Evolutionary conservation across 2,888 invertebrate genomes (phyloP).

Genomic region (Tetheella fluctuosa): DNA sequence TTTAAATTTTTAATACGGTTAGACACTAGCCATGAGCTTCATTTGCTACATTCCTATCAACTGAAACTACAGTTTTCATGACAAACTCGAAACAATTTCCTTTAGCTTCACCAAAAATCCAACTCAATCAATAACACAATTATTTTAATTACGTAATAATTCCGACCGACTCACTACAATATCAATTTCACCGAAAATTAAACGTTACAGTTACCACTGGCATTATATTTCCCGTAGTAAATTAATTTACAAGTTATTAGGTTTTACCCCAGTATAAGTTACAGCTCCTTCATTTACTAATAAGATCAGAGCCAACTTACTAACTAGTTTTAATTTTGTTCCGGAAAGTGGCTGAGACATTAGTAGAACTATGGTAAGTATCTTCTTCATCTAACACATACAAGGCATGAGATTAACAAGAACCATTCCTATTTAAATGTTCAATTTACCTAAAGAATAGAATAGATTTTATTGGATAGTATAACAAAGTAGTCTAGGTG

Average conservation of each 20-base stretch:
- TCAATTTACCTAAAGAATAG: no score
- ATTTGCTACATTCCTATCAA: no score
- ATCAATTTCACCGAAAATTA: slow-evolving; percentile 1
- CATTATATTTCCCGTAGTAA: slow-evolving; percentile 12
- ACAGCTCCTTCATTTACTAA: neutral
- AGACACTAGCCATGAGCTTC: no score
- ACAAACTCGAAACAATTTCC: neutral
- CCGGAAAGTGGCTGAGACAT: no score
- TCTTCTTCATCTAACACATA: no score
- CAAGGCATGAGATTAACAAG: no score
- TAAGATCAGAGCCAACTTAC: neutral
- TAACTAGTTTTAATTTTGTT: neutral
- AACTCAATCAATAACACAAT: neutral
- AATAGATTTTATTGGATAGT: no score
- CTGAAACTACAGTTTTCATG: no score
- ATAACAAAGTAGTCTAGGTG: no score
- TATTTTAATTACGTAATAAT: neutral
- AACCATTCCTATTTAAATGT: no score
- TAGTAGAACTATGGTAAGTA: no score
- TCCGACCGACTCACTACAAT: slow-evolving; percentile 1
- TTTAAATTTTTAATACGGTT: no score
- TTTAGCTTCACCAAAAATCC: neutral
- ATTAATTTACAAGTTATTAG: slow-evolving; percentile 12
- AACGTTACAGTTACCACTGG: neutral
- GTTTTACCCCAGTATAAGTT: neutral